Evolutionary conservation across 2,113 vertebrate genomes (phyloP).

Genomic region (Sylvicapra grimmia): DNA sequence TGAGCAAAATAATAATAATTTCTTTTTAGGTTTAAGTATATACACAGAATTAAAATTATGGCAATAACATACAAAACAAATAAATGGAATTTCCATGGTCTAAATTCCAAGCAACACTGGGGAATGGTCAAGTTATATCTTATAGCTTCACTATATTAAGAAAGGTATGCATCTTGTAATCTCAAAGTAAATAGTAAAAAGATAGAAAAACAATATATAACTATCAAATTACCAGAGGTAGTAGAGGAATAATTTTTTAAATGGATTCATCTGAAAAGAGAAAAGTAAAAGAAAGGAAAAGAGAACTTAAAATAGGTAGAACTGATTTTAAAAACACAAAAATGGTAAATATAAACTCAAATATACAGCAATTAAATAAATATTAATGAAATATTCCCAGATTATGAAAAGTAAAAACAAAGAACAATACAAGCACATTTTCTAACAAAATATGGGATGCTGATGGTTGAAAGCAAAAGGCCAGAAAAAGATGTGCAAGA

Average conservation of each 20-base stretch:
- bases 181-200: neutral
- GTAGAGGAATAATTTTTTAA: neutral
- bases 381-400: neutral
- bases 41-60: neutral
- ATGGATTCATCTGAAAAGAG: neutral
- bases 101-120: neutral
- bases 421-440: neutral
- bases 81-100: neutral
- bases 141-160: neutral
- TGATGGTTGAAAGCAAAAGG: neutral
- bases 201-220: neutral
- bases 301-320: neutral
- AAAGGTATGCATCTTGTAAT: neutral
- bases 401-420: neutral
- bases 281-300: neutral
- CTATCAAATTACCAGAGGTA: neutral
- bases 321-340: neutral
- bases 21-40: neutral
- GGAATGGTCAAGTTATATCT: neutral
- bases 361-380: neutral
- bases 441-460: neutral
- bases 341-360: neutral
- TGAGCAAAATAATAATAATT: neutral
- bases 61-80: neutral
- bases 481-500: neutral